phyloP scores from a whole-genome alignment of 1,140 invertebrate species.

The Heliothis virescens region DNA sequence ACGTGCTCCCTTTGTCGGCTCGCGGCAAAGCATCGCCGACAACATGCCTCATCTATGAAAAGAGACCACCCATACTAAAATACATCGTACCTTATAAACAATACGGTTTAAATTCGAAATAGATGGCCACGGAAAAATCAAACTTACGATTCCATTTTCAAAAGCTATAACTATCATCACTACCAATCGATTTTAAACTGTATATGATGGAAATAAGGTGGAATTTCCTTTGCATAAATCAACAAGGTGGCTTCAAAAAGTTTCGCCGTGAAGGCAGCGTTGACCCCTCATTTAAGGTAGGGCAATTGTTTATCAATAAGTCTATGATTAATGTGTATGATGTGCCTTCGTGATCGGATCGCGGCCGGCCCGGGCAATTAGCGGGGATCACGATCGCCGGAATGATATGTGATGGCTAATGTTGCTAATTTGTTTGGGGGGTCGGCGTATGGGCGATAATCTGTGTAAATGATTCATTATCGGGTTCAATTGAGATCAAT shows the following conservation, averaged over 20 bases:
- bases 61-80: conserved; percentile 23
- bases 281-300: conserved; percentile 83
- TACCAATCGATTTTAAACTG: conserved; percentile 45
- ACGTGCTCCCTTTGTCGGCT: conserved; percentile 81
- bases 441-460: conserved; percentile 51
- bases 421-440: conserved; percentile 74
- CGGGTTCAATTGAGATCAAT: background rate
- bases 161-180: conserved; percentile 42
- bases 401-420: conserved; percentile 80
- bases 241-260: conserved; percentile 42
- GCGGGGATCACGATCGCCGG: conserved; percentile 72
- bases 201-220: conserved; percentile 26
- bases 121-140: conserved; percentile 56
- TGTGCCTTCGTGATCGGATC: conserved; percentile 70
- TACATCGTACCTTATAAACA: conserved; percentile 39
- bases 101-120: conserved; percentile 50
- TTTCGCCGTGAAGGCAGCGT: conserved; percentile 53
- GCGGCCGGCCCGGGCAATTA: conserved; percentile 74
- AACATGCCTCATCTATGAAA: conserved; percentile 63
- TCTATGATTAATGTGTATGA: conserved; percentile 77
- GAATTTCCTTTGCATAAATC: conserved; percentile 23
- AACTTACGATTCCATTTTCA: conserved; percentile 15
- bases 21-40: conserved; percentile 78
- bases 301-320: conserved; percentile 84
- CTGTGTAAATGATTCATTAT: conserved; percentile 40